phyloP scores from a whole-genome alignment of 1,140 invertebrate species.

The Pseudomyrmex cubaensis region DNA sequence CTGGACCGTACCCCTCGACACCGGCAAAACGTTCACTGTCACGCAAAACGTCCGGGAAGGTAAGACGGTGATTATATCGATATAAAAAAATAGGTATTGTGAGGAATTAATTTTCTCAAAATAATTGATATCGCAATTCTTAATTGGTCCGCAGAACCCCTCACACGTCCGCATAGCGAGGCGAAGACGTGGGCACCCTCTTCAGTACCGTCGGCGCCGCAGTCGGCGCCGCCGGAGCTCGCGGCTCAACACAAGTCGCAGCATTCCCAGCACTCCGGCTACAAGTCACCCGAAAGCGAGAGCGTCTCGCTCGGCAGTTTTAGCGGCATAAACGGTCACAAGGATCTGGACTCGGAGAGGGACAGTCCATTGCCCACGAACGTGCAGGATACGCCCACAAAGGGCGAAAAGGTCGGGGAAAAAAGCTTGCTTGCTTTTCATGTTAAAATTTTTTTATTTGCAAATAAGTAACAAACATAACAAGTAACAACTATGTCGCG shows the following conservation, averaged over 20 bases:
- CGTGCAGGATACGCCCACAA: constrained; percentile 44
- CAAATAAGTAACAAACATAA: background rate
- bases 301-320: constrained; percentile 84
- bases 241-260: constrained; percentile 85
- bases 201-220: constrained; percentile 87
- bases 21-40: constrained; percentile 96
- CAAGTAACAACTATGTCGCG: background rate
- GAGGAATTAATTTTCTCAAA: no score
- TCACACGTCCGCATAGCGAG: constrained; percentile 89
- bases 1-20: constrained; percentile 97
- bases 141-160: constrained; percentile 76
- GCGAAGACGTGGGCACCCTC: constrained; percentile 89
- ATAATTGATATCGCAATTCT: background rate
- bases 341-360: constrained; percentile 82
- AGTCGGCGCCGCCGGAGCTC: constrained; percentile 89
- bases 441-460: background rate
- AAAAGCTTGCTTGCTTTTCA: background rate
- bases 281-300: constrained; percentile 84
- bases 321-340: constrained; percentile 83
- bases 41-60: constrained; percentile 96
- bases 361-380: constrained; percentile 80
- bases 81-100: background rate
- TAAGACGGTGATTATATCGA: constrained; percentile 80
- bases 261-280: constrained; percentile 83
- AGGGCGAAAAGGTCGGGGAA: constrained; percentile 58